Evolutionary conservation across 2,797 vertebrate species (phyloP), one percentile per base, ranked within the genome.

Genomic region (Acestrorhynchus altus): DNA sequence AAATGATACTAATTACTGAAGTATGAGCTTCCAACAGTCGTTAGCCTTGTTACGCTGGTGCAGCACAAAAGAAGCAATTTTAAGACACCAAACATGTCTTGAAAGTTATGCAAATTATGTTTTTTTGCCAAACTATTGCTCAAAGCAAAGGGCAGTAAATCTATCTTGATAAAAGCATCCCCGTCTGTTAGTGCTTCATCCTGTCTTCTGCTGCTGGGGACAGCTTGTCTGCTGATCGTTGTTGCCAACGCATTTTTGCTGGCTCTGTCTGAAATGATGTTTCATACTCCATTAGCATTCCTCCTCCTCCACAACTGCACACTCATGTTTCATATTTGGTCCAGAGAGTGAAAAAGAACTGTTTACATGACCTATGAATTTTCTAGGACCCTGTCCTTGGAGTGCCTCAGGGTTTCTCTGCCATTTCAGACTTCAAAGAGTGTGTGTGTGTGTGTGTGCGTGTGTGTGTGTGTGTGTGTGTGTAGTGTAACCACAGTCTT

Each of bases 141-240:
- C 31, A 31, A 35, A 31, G 57, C 28, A 28, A 35, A 26, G 28
- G 57, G 26, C 15, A 12, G 7, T 59, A 28, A 59, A 18, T 31
- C 4, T 11, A 18, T 59, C 26, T 59, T 18, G 57, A 26, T 59
- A 59, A 59, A 59, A 59, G 57, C 57, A 59, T 59, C 26, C 28
- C 28, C 57, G 57, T 59, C 57, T 59, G 57, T 59, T 59, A 8
- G n/a, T 63, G 60, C 40, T 63, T 63, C 39, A 63, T 39, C 22
- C 31, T 12, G 60, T 63, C 60, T 63, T 39, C 31, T 63, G 60
- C 39, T 39, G 39, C 60, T 63, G 60, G 57, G 57, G 57, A 59
- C 57, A 59, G 57, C 57, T 59, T 59, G 57, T 59, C 61, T 16
- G 63, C 39, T 49, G 63, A 76, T 67, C 8, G 18, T 20, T 63